Base-by-base conservation (phyloP, 2,888 invertebrate genomes). In the Junonia oenone region DNA sequence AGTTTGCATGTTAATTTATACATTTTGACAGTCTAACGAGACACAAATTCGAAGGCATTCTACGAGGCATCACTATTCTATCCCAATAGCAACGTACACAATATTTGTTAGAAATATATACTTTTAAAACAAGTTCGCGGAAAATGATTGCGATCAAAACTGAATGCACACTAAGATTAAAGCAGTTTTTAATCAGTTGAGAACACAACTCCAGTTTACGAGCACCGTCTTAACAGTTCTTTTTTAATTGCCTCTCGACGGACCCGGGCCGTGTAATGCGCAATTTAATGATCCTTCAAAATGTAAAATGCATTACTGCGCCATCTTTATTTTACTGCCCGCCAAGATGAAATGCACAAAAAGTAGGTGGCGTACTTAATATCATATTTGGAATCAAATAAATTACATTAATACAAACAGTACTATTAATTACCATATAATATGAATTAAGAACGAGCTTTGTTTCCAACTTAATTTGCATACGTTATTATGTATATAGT, bases 231-330 rank as follows among this genome's bases (percentile, higher is more conserved):
- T 86, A 81, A 81, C 85, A 83, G 83, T 86, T 83, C 75, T 81
- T 84, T 86, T 87, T 84, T 87, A 87, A 89, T 89, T 88, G 84
- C 80, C 81, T 71, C 83, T 83, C 76, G 75, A 78, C 81, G 81
- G 78, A 70, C 71, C 71, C 73, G 71, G 72, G 72, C 72, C 78
- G 72, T 80, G 81, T 87, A 87, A 84, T 87, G 81, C 78, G 83
- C 80, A 78, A 81, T 86, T 88, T 87, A 87, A 89, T 84, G 86
- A 87, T 82, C 79, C 84, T 84, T 85, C 80, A 87, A 86, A 85
- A 86, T 85, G 84, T 87, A 78, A 85, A 85, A 83, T 83, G 86
- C 85, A 88, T 84, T 85, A 83, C 78, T 83, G 84, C 85, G 81
- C 76, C 79, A 81, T 83, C 80, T 85, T 84, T 78, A 78, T 81